Evolutionary conservation across 1,140 invertebrate genomes (phyloP), one percentile per base, ranked within the genome.

Genomic region (Ips nitidus): DNA sequence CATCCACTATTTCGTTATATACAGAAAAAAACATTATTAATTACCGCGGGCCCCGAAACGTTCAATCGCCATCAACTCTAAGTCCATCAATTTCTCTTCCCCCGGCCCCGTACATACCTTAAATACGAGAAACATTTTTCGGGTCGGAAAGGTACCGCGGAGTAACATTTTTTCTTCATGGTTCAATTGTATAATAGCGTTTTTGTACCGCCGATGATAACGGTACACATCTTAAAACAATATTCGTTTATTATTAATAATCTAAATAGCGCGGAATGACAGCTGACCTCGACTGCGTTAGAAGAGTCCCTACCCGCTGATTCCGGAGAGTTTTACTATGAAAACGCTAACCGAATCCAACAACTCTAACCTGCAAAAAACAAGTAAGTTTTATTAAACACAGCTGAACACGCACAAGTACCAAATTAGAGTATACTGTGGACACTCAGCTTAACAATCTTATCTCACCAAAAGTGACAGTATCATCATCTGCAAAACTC

Each of bases 161-260:
- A 61, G n/a, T 43, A 68, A 68, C 68, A 70, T 70, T 70, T 70
- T 70, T 70, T 70, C 55, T 70, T 56, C 45, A 62, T 61, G 60
- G 60, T 70, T 64, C 55, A 64, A 64, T 70, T 70, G 68, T 70
- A 70, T 70, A 64, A 57, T 70, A 64, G 52, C 60, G 55, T 63
- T 64, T 70, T 64, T 70, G 52, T 64, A 70, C 60, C 55, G 43
- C 52, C 60, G 68, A 58, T 64, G 5, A 5, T 70, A 70, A 70
- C 68, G 68, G 68, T 70, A 64, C 38, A 50, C 47, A 41, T 39
- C 58, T 70, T 70, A 70, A 70, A 70, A 70, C 68, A 70, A 70
- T 70, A 70, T 70, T 70, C 68, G 60, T 70, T 70, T 70, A 70
- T 64, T 70, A 70, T 70, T 70, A 70, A 70, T 70, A 70, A 70